Evolutionary conservation across 2,888 invertebrate species (phyloP).

Genomic region (Hirtodrosophila confusa): DNA sequence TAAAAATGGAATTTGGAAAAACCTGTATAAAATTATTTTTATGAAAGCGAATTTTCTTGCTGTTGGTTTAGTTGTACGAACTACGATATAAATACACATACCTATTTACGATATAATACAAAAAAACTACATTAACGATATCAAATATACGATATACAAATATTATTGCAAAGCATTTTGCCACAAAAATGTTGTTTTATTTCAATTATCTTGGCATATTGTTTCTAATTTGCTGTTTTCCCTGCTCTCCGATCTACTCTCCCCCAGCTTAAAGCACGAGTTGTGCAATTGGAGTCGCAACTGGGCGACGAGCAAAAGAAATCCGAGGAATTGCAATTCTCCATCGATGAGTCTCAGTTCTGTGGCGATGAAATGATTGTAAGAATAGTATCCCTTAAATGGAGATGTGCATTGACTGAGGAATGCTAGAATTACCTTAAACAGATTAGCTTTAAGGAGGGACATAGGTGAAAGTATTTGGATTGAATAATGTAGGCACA

Average conservation of each 20-base stretch:
- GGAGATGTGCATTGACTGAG: constrained; percentile 39
- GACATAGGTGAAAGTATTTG: no score
- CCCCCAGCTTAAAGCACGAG: constrained; percentile 85
- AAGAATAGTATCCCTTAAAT: constrained; percentile 72
- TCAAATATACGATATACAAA: constrained; percentile 56
- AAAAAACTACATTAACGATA: constrained; percentile 64
- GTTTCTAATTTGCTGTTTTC: constrained; percentile 43
- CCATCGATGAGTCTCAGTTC: constrained; percentile 95
- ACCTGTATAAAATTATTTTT: constrained; percentile 59
- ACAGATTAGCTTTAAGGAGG: no score
- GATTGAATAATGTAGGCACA: no score
- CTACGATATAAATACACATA: constrained; percentile 44
- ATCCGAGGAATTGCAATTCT: constrained; percentile 95
- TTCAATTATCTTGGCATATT: constrained; percentile 30
- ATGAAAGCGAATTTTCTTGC: constrained; percentile 80
- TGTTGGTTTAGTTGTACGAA: constrained; percentile 75
- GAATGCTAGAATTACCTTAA: no score
- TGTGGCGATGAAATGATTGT: constrained; percentile 95
- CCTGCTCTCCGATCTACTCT: constrained; percentile 22
- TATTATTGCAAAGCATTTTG: constrained; percentile 44
- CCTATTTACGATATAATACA: constrained; percentile 51
- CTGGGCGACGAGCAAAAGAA: constrained; percentile 92
- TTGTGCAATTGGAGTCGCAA: constrained; percentile 86
- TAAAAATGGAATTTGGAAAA: constrained; percentile 55
- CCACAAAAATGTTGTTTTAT: constrained; percentile 60